Percentiles rank a stretch among this genome's conserved stretches.
These are phyloP conservation scores for Physella acuta DNA, from an alignment of 1,140 invertebrate species.

Conservation along the genomic window DNA sequence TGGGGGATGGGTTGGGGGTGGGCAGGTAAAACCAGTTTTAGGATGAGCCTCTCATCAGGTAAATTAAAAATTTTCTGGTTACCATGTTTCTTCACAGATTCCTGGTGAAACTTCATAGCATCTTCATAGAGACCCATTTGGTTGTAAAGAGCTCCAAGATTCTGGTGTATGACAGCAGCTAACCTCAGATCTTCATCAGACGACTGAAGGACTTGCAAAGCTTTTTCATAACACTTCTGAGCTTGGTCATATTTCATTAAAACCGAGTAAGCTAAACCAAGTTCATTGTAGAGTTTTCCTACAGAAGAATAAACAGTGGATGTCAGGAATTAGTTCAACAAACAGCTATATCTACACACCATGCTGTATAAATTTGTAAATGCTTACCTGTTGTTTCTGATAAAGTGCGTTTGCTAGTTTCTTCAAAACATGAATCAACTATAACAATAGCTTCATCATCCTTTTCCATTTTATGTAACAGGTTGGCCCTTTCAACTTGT, in stretches of 20 bases:
- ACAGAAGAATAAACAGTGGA: background rate
- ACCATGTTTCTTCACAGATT: conserved; percentile 28
- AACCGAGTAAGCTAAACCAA: conserved; percentile 31
- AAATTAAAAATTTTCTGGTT: background rate
- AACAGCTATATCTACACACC: background rate
- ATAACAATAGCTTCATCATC: background rate
- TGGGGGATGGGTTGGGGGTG: too few species aligned
- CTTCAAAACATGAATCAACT: conserved; percentile 9
- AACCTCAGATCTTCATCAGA: background rate
- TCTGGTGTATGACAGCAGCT: conserved; percentile 34
- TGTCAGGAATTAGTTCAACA: background rate
- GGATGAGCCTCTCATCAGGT: background rate
- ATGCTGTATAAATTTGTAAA: conserved; percentile 1
- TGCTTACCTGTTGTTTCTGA: conserved; percentile 13
- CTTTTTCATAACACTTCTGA: conserved; percentile 26
- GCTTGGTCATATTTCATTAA: conserved; percentile 28
- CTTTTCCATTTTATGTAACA: conserved; percentile 3
- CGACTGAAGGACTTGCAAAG: conserved; percentile 10
- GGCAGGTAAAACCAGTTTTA: background rate
- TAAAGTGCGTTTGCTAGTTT: background rate
- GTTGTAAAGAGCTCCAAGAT: conserved; percentile 36
- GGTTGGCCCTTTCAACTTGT: background rate
- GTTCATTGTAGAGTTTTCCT: conserved; percentile 15
- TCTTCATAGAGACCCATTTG: conserved; percentile 24
- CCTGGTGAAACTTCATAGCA: conserved; percentile 26